Percentiles rank a stretch among this genome's conserved stretches.
Conservation (phyloP, 2,888 invertebrate genomes). For the Eubasilissa splendida region DNA sequence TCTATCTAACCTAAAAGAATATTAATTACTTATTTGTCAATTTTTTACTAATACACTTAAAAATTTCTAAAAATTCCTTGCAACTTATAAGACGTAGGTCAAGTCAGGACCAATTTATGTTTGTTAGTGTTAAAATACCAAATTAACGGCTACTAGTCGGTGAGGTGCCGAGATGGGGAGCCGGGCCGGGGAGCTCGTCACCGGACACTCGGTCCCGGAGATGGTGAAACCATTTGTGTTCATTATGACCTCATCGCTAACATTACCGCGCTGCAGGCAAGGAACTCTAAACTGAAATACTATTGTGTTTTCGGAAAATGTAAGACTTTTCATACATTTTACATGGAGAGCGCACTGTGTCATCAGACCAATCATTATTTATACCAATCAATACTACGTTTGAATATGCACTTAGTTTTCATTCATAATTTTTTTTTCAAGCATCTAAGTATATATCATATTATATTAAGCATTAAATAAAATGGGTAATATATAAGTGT, state of each 20-base stretch:
- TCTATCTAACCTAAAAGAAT: too few species aligned
- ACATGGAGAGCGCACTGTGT: too few species aligned
- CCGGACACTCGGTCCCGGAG: neutral
- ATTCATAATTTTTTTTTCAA: too few species aligned
- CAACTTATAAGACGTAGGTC: too few species aligned
- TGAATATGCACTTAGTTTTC: neutral
- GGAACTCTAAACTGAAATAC: neutral
- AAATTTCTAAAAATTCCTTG: too few species aligned
- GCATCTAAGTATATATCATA: neutral
- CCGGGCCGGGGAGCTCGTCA: too few species aligned
- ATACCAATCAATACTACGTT: neutral
- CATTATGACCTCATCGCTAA: slow-evolving; percentile 43
- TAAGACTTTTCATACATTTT: too few species aligned
- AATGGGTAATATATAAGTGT: neutral
- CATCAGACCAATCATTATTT: neutral
- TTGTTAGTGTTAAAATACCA: slow-evolving; percentile 30
- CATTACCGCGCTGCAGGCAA: slow-evolving; percentile 13
- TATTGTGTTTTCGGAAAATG: too few species aligned
- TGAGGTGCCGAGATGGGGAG: neutral
- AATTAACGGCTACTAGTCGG: slow-evolving; percentile 41
- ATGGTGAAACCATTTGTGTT: slow-evolving; percentile 46
- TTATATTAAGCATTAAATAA: neutral
- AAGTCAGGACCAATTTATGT: slow-evolving; percentile 23
- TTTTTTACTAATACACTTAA: too few species aligned
- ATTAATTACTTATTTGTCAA: too few species aligned